Evolutionary conservation across 2,797 vertebrate species (phyloP).

Genomic region (Enteromius paludinosus): DNA sequence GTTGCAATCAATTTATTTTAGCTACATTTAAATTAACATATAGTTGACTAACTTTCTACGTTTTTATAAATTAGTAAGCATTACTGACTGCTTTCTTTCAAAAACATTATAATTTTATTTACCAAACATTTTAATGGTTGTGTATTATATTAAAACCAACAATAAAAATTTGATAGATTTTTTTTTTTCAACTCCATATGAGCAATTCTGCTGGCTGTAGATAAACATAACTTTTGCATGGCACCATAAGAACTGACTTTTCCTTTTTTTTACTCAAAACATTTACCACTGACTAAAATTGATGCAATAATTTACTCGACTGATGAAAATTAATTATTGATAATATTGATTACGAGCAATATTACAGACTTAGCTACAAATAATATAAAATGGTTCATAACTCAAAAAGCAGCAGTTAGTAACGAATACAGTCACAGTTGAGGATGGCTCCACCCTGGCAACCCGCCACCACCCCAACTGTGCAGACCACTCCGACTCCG

Average conservation of each 20-base stretch:
- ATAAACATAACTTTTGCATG: constrained; percentile 4
- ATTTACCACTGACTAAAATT: not conserved
- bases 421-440: not conserved
- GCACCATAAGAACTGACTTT: not conserved
- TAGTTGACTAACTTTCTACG: no score
- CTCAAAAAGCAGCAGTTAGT: not conserved
- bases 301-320: not conserved
- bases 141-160: not conserved
- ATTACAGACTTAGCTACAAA: not conserved
- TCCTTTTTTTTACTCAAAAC: not conserved
- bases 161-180: no score
- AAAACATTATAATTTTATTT: not conserved
- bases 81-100: no score
- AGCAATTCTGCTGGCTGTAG: not conserved
- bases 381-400: not conserved
- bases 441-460: not conserved
- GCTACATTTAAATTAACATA: no score
- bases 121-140: not conserved
- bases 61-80: no score
- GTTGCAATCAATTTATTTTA: no score
- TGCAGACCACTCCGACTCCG: not conserved
- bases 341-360: not conserved
- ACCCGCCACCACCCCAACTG: not conserved
- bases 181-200: not conserved
- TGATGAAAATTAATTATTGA: not conserved